Conservation (phyloP, 1,140 invertebrate genomes). For the Hypsibius dujardini region DNA sequence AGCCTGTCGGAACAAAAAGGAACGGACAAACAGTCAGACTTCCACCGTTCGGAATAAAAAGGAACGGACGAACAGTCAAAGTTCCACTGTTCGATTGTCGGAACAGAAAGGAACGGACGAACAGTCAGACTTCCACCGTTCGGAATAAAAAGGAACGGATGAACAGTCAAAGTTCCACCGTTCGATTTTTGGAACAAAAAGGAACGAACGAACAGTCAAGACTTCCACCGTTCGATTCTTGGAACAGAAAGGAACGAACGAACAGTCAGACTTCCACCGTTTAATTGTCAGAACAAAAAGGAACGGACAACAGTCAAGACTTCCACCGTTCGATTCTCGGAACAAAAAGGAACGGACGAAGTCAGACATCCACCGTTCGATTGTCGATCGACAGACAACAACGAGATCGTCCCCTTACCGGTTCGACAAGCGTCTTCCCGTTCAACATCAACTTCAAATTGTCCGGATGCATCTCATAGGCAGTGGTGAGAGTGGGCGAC, state of each 20-base stretch:
- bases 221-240: neutral
- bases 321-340: no score
- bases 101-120: neutral
- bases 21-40: neutral
- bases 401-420: neutral
- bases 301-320: neutral
- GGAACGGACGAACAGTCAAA: no score
- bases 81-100: neutral
- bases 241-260: no score
- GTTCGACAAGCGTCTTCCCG: slow-evolving; percentile 15
- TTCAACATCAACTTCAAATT: slow-evolving; percentile 9
- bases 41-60: neutral
- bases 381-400: no score
- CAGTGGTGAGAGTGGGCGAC: neutral
- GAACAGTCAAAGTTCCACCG: no score
- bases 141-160: no score
- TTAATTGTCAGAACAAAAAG: neutral
- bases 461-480: slow-evolving; percentile 2
- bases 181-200: neutral
- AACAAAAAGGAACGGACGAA: no score
- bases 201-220: neutral
- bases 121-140: no score
- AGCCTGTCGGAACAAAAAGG: neutral
- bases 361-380: no score
- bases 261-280: neutral